Conservation (phyloP, 2,113 vertebrate species). For the Crypturellus undulatus region DNA sequence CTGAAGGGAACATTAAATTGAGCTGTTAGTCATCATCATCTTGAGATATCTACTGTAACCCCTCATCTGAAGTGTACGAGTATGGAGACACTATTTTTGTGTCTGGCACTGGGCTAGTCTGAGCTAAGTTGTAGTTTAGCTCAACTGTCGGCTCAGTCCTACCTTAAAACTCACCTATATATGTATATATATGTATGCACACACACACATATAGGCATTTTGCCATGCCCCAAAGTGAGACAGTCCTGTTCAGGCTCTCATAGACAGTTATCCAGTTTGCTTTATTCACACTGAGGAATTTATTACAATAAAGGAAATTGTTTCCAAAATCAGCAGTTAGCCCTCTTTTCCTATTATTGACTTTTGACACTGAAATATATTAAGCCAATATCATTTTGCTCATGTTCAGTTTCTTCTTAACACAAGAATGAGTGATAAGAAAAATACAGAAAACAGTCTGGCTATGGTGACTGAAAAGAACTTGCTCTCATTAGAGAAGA, state of each 20-base stretch:
- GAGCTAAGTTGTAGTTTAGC: background rate
- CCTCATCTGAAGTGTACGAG: background rate
- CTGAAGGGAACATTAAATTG: background rate
- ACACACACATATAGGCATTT: background rate
- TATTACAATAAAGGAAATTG: background rate
- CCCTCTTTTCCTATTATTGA: background rate
- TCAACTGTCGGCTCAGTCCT: background rate
- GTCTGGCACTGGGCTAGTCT: background rate
- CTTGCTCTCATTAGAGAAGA: background rate
- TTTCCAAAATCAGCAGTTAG: background rate
- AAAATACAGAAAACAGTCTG: background rate
- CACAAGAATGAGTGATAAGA: background rate
- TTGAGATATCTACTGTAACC: background rate
- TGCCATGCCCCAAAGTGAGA: background rate
- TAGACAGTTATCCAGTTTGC: background rate
- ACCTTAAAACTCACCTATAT: background rate
- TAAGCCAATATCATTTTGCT: background rate
- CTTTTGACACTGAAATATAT: background rate
- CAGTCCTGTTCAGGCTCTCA: background rate
- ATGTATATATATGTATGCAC: too few relatives aligned
- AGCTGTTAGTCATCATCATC: background rate
- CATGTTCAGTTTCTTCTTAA: slow-evolving; percentile 11
- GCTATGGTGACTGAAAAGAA: background rate
- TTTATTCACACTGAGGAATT: background rate
- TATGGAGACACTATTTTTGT: background rate